A percentile compares a stretch with the other conserved stretches of the same genome.
Conservation (phyloP, 1,140 invertebrate species). For the Coenobita brevimanus region DNA sequence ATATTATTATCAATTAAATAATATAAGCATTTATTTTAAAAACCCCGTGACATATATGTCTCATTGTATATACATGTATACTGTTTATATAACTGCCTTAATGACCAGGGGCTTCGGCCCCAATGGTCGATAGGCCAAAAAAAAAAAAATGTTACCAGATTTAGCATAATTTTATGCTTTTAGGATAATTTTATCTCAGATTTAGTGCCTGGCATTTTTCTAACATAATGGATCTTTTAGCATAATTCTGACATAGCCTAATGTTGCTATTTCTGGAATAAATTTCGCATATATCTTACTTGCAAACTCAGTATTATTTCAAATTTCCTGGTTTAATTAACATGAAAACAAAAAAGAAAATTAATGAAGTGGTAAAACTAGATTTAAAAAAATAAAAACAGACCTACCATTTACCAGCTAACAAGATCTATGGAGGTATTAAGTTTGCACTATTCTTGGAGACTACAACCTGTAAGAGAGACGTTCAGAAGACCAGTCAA, state of each 20-base stretch:
- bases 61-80: no score
- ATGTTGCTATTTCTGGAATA: constrained; percentile 23
- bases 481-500: neutral
- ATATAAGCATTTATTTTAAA: no score
- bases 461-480: constrained; percentile 26
- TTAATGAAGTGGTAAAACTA: constrained; percentile 27
- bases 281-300: constrained; percentile 2
- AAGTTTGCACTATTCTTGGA: constrained; percentile 30
- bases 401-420: constrained; percentile 30
- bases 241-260: constrained; percentile 41
- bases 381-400: constrained; percentile 11
- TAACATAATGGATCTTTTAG: constrained; percentile 39
- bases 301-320: neutral
- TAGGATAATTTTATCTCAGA: constrained; percentile 32
- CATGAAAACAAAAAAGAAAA: neutral
- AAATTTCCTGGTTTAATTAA: neutral
- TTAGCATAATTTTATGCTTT: constrained; percentile 38
- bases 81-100: no score
- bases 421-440: constrained; percentile 39
- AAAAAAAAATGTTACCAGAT: constrained; percentile 40
- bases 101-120: no score
- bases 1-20: no score
- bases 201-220: constrained; percentile 36
- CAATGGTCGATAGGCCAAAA: no score
- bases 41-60: no score